Conservation (phyloP, 2,113 vertebrate genomes). For the Bos indicus region DNA sequence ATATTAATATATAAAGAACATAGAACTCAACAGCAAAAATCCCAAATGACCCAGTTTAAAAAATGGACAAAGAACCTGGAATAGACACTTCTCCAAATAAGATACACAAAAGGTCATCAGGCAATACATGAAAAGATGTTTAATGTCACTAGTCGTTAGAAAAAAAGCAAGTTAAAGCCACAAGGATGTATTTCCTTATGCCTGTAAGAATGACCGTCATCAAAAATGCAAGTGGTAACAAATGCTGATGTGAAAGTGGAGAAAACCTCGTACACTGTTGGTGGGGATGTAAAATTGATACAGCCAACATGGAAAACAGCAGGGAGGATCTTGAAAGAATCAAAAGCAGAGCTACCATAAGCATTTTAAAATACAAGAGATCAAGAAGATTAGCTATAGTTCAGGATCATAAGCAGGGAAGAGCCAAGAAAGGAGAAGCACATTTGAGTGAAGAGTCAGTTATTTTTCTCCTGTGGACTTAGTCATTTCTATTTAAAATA, state of each 20-base stretch:
- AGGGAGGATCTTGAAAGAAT: neutral
- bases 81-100: neutral
- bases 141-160: neutral
- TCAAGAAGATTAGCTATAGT: neutral
- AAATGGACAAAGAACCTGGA: neutral
- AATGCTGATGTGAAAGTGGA: neutral
- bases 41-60: neutral
- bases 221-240: neutral
- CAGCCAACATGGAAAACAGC: neutral
- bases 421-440: conserved; percentile 3
- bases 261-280: neutral
- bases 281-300: neutral
- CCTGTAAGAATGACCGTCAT: neutral
- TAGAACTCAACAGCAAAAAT: neutral
- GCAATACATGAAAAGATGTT: neutral
- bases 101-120: neutral
- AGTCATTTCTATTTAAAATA: conserved; percentile 7
- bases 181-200: neutral
- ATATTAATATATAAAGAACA: neutral
- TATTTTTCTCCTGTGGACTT: neutral
- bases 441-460: neutral
- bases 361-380: conserved; percentile 9
- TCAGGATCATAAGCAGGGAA: neutral
- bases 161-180: neutral
- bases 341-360: neutral